Percentiles rank a stretch among this genome's conserved stretches.
These are phyloP conservation scores for Drosophila truncata DNA, from an alignment of 1,140 invertebrate species.

Conservation along the genomic window DNA sequence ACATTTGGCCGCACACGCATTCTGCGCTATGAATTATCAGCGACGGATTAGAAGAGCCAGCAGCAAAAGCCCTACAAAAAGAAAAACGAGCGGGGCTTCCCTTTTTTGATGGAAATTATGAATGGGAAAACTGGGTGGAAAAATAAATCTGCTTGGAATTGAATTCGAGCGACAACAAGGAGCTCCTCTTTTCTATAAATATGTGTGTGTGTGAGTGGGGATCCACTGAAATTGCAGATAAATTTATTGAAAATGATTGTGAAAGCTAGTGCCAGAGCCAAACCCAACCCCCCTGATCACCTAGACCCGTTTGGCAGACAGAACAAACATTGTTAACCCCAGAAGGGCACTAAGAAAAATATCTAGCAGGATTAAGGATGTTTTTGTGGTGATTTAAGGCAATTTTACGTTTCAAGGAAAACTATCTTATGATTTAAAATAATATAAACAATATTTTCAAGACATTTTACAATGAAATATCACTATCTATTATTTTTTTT, in stretches of 20 bases:
- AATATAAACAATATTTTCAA: too few species aligned
- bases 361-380: too few species aligned
- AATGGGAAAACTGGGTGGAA: constrained; percentile 29
- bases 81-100: constrained; percentile 20
- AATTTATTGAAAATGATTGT: constrained; percentile 83
- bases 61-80: constrained; percentile 21
- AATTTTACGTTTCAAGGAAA: too few species aligned
- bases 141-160: constrained; percentile 54
- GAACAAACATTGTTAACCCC: constrained; percentile 36
- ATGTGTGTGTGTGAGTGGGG: constrained; percentile 9
- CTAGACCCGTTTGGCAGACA: constrained; percentile 5
- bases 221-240: constrained; percentile 70
- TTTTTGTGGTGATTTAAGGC: too few species aligned
- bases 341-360: background rate
- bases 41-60: constrained; percentile 35
- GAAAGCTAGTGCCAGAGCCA: constrained; percentile 25
- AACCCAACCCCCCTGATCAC: background rate
- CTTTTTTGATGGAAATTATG: constrained; percentile 49
- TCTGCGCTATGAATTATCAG: constrained; percentile 38
- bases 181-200: constrained; percentile 9
- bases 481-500: too few species aligned
- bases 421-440: too few species aligned
- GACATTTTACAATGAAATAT: too few species aligned
- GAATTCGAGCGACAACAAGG: constrained; percentile 53
- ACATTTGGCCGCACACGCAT: constrained; percentile 36